phyloP scores from a whole-genome alignment of 2,888 invertebrate genomes.

The Kryphioiulus occultus region DNA sequence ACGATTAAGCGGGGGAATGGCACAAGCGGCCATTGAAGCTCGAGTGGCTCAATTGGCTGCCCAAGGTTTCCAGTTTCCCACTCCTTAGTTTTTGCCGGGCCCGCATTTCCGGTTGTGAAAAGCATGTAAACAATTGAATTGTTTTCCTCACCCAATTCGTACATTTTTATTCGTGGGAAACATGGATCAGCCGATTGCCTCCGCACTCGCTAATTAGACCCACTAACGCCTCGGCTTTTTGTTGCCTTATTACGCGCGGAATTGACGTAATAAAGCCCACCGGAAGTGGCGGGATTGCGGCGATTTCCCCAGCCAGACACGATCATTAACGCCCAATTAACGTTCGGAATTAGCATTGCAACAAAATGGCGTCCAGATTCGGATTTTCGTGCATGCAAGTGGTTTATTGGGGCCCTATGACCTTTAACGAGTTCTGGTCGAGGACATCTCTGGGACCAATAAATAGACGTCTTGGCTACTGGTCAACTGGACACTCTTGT shows the following conservation, averaged over 20 bases:
- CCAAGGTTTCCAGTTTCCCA: slow-evolving; percentile 35
- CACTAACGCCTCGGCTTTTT: slow-evolving; percentile 11
- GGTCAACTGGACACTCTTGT: neutral
- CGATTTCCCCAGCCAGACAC: no score
- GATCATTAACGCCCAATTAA: no score
- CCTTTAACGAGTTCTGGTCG: neutral
- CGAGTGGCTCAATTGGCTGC: neutral
- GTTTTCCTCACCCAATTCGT: slow-evolving; percentile 35
- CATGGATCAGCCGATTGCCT: neutral
- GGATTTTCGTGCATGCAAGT: neutral
- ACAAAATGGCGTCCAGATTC: no score
- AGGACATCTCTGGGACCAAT: neutral
- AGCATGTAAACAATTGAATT: slow-evolving; percentile 26
- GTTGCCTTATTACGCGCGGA: neutral
- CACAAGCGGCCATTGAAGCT: neutral
- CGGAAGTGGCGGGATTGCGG: neutral
- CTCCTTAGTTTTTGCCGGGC: slow-evolving; percentile 1
- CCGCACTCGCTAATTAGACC: slow-evolving; percentile 7
- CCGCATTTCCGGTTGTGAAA: slow-evolving; percentile 14
- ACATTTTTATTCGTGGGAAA: slow-evolving; percentile 13
- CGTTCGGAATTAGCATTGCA: no score
- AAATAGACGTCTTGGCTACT: neutral
- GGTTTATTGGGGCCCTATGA: neutral
- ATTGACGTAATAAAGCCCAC: neutral
- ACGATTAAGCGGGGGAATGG: neutral